These are phyloP conservation scores for Xerus rutilus DNA, from an alignment of 2,797 vertebrate species.

Conservation along the genomic window DNA sequence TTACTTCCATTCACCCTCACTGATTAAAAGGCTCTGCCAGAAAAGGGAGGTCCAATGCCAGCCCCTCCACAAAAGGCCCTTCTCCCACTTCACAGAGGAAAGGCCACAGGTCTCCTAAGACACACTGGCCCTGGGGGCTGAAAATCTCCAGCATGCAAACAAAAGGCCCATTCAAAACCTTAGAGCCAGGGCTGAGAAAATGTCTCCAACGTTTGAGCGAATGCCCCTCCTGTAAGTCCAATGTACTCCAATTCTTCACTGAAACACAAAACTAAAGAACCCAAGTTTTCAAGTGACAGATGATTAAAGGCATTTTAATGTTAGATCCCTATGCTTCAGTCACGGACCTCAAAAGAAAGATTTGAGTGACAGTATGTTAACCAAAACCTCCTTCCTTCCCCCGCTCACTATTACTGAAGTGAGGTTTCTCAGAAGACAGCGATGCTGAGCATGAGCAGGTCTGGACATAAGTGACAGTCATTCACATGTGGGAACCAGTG, in stretches of 20 bases:
- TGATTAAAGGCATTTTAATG: slow-evolving; percentile 55
- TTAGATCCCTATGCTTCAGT: background rate
- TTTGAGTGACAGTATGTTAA: background rate
- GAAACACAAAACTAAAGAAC: background rate
- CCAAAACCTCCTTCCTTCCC: background rate
- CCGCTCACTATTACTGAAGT: background rate
- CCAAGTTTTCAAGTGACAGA: slow-evolving; percentile 64
- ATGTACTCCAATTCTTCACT: background rate
- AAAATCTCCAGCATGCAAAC: slow-evolving; percentile 16
- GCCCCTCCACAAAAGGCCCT: background rate
- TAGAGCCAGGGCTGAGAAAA: slow-evolving; percentile 25
- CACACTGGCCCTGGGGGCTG: background rate
- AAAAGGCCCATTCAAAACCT: slow-evolving; percentile 65
- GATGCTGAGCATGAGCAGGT: background rate
- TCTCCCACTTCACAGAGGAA: background rate
- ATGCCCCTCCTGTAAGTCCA: background rate
- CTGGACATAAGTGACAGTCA: background rate
- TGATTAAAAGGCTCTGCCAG: background rate
- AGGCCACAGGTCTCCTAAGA: background rate
- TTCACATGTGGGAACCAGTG: background rate
- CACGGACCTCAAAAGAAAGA: slow-evolving; percentile 36
- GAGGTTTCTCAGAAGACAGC: background rate
- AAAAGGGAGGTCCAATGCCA: background rate
- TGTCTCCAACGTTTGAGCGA: slow-evolving; percentile 27
- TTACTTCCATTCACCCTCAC: background rate